phyloP scores from a whole-genome alignment of 2,113 vertebrate genomes.

The Oriolus oriolus region DNA sequence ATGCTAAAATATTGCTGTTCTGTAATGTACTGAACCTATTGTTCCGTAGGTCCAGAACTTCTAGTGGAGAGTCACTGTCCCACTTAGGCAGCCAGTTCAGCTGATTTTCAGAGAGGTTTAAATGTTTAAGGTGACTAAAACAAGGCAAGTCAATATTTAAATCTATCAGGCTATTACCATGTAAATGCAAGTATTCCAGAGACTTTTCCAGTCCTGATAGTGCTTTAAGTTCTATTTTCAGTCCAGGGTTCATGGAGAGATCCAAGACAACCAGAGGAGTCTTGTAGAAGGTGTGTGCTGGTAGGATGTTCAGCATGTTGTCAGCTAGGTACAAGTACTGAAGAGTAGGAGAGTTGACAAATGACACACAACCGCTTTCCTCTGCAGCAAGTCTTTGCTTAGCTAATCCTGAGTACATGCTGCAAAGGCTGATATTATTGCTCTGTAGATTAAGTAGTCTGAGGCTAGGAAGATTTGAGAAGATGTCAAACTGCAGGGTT shows the following conservation, averaged over 20 bases:
- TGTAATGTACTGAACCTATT: constrained; percentile 86
- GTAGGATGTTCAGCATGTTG: constrained; percentile 76
- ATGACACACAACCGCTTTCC: constrained; percentile 71
- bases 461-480: constrained; percentile 77
- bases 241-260: constrained; percentile 83
- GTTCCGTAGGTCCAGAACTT: constrained; percentile 87
- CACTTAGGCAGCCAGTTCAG: constrained; percentile 78
- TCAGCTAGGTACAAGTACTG: constrained; percentile 78
- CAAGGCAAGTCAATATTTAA: constrained; percentile 80
- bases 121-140: constrained; percentile 76
- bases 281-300: constrained; percentile 72
- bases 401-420: constrained; percentile 27
- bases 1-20: constrained; percentile 71
- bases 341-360: constrained; percentile 72
- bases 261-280: constrained; percentile 81
- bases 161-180: constrained; percentile 75
- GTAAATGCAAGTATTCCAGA: constrained; percentile 80
- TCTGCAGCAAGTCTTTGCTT: constrained; percentile 9
- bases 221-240: constrained; percentile 75
- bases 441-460: constrained; percentile 78
- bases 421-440: constrained; percentile 77
- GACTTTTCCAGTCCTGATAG: constrained; percentile 83
- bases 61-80: constrained; percentile 78
- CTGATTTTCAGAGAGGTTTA: constrained; percentile 87
- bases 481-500: constrained; percentile 69